phyloP scores from a whole-genome alignment of 1,140 invertebrate genomes.

The Drosophila novamexicana region DNA sequence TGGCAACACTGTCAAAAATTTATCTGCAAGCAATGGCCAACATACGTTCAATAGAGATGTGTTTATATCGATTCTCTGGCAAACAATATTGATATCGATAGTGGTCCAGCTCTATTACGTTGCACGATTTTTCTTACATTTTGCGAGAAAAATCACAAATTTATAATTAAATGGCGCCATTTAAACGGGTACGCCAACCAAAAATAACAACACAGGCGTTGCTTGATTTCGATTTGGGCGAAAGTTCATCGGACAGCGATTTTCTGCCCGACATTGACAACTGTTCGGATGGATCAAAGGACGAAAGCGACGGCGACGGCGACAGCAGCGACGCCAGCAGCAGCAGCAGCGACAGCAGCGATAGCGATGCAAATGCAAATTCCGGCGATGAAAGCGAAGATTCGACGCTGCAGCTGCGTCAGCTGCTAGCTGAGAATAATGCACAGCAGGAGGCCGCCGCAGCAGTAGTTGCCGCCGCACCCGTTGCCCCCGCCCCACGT shows the following conservation, averaged over 20 bases:
- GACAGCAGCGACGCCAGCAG: conserved; percentile 80
- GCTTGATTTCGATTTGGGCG: conserved; percentile 89
- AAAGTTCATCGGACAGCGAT: conserved; percentile 98
- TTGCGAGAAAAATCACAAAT: conserved; percentile 23
- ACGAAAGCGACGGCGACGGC: conserved; percentile 83
- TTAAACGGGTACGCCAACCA: conserved; percentile 72
- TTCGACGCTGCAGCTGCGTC: conserved; percentile 76
- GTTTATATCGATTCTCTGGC: neutral
- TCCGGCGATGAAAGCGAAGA: conserved; percentile 77
- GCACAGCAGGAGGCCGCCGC: neutral
- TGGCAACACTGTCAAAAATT: neutral
- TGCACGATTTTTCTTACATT: conserved; percentile 28
- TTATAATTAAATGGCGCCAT: conserved; percentile 65
- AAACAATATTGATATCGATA: conserved; percentile 20
- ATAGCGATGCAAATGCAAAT: conserved; percentile 81
- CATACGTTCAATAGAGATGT: neutral
- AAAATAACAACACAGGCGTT: conserved; percentile 80
- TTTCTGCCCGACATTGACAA: conserved; percentile 95
- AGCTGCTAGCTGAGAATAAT: conserved; percentile 57
- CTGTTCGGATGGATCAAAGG: conserved; percentile 86
- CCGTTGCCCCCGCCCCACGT: neutral
- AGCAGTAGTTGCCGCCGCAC: neutral
- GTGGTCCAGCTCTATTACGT: conserved; percentile 8
- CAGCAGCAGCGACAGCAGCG: conserved; percentile 75
- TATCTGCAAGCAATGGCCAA: neutral